A percentile compares a stretch with the other conserved stretches of the same genome.
phyloP scores from a whole-genome alignment of 2,797 vertebrate species.

The Vireo griseus region DNA sequence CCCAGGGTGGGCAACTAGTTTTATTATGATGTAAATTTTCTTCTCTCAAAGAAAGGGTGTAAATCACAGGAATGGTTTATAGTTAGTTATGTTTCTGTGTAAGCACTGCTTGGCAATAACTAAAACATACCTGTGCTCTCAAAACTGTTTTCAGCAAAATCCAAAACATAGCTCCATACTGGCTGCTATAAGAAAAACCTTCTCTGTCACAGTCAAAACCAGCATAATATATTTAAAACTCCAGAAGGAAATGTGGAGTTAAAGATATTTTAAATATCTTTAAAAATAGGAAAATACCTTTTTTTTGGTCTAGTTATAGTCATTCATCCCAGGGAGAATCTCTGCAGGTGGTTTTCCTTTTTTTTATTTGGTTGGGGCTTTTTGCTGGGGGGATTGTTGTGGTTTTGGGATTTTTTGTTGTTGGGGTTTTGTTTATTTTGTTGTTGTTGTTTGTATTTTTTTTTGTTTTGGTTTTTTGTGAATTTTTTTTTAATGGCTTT shows the following conservation, averaged over 20 bases:
- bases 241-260: neutral
- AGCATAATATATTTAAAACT: neutral
- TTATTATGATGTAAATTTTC: neutral
- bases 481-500: neutral
- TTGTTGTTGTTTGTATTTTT: too few relatives aligned
- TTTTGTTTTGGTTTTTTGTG: neutral
- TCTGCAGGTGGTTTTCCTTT: neutral
- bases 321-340: neutral
- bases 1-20: neutral
- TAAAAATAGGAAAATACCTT: neutral
- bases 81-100: neutral
- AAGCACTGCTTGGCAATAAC: neutral
- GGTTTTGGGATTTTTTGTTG: too few relatives aligned
- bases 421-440: too few relatives aligned
- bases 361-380: neutral
- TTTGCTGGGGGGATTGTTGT: rapidly evolving
- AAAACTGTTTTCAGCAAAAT: neutral
- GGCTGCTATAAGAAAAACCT: neutral
- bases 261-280: neutral
- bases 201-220: neutral
- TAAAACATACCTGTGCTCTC: neutral
- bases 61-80: neutral
- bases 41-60: neutral
- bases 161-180: neutral
- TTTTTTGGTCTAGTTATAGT: neutral